Evolutionary conservation across 2,888 invertebrate genomes (phyloP).

Genomic region (Lepidochrysops patricia): DNA sequence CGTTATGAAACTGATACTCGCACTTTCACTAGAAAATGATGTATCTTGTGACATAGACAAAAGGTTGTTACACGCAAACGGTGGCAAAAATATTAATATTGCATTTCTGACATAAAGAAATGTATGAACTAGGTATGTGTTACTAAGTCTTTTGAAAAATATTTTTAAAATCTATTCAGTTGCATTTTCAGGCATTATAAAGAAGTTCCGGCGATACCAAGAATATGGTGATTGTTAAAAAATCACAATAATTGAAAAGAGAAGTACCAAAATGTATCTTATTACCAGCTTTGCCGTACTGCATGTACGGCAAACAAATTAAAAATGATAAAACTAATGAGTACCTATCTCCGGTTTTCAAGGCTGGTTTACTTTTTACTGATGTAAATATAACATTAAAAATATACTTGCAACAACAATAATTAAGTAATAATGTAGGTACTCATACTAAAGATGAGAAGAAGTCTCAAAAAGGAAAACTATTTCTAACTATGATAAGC

Average conservation of each 20-base stretch:
- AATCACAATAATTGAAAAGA: background rate
- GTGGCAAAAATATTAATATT: too few species aligned
- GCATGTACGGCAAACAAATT: too few species aligned
- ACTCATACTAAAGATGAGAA: background rate
- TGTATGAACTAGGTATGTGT: too few species aligned
- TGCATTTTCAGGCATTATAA: constrained; percentile 55
- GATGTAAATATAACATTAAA: background rate
- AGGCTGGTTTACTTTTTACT: background rate
- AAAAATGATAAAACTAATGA: background rate
- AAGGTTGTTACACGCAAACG: background rate
- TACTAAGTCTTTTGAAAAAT: too few species aligned
- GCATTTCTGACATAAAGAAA: too few species aligned
- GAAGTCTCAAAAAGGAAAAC: constrained; percentile 12
- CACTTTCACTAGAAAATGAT: background rate
- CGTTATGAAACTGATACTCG: constrained; percentile 1
- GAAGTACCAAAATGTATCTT: background rate
- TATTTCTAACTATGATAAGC: constrained; percentile 17
- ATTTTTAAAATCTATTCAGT: constrained; percentile 7
- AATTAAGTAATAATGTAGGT: background rate
- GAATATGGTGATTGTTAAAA: constrained; percentile 28
- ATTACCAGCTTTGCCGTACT: background rate
- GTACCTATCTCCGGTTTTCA: background rate
- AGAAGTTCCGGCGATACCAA: constrained; percentile 64
- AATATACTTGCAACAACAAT: background rate
- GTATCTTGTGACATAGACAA: background rate